Base-by-base conservation (phyloP, 2,888 invertebrate genomes). In the Liodrosophila aerea region DNA sequence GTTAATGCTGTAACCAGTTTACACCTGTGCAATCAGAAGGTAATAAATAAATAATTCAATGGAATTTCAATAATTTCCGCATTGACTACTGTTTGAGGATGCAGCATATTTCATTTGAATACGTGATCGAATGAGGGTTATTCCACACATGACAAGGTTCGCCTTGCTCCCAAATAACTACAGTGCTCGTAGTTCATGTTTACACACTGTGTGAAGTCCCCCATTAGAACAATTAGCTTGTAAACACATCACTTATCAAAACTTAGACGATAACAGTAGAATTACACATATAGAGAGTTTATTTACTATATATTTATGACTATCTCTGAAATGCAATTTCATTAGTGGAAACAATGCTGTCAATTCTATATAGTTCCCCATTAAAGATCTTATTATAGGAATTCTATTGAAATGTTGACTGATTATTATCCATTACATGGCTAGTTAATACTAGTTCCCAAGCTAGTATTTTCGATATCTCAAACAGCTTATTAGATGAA, bases 201-300 rank as follows among this genome's bases (percentile, higher is more conserved):
- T 30, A 30, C 11, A 22, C 9, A 34, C n/a, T 34, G 3, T 15
- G 36, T 37, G 39, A 18, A n/a, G 31, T 30, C 29, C 29, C 34
- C 50, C 43, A 69, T 54, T 62, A 62, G 44, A 61, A 61, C 47
- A 78, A 82, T 82, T 75, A 62, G 54, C 44, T 67, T 51, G 62
- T 56, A 72, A 67, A 60, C 73, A 82, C 57, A 67, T 60, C 30
- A 72, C 54, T 76, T 67, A 64, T 75, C 61, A 45, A 46, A 51
- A 52, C 30, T 27, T 13, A 11, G 13, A 36, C 46, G 50, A 46
- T 54, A 50, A 37, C 22, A n/a, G 12, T 36, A 43, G 16, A 47
- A 58, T 40, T 46, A 49, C 46, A 44, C 53, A 8, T 9, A 46
- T 22, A 39, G 16, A n/a, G n/a, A 12, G n/a, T 58, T 29, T 31